Base-by-base conservation (phyloP, 2,113 vertebrate species). In the Oreochromis niloticus region DNA sequence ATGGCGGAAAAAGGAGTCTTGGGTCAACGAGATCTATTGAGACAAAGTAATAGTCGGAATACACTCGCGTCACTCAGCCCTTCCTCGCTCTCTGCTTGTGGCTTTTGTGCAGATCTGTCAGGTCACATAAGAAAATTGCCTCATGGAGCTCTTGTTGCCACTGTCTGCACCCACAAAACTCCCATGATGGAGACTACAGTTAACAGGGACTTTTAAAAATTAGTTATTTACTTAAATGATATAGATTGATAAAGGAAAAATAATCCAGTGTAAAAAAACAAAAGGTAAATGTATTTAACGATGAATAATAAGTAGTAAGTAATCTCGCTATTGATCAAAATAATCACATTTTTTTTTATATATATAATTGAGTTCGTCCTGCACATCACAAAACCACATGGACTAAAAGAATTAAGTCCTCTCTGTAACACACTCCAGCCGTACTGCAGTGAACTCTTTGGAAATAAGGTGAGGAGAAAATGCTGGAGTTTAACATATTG, bases 331-430 rank as follows among this genome's bases (percentile, higher is more conserved):
- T 50, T 19, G 10, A 32, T 48, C 43, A 48, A 48, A 75, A 48
- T 30, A 48, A 30, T 75, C 24, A 19, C 9, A n/a, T n/a, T n/a
- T n/a, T n/a, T n/a, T n/a, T n/a, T n/a, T n/a, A n/a, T n/a, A n/a
- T n/a, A n/a, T n/a, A 78, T 52, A 52, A 52, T 30, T 0, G 1
- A 52, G 27, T 78, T 57, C 39, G 19, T 85, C 17, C 9, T 30
- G 61, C 50, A 59, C 83, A 82, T 90, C 78, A 87, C 24, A 82
- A 43, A 81, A 82, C 83, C 36, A 17, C 43, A 24, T 56, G 39
- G 43, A 86, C 89, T 92, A 93, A 92, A 90, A 83, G 19, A 84
- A 54, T 82, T 80, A 86, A 80, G 79, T 57, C 89, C 19, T 75
- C 73, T 88, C 88, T 43, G 30, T 85, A 71, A 66, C 34, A 80